Evolutionary conservation across 2,113 vertebrate species (phyloP).

Genomic region (Oncorhynchus kisutch): DNA sequence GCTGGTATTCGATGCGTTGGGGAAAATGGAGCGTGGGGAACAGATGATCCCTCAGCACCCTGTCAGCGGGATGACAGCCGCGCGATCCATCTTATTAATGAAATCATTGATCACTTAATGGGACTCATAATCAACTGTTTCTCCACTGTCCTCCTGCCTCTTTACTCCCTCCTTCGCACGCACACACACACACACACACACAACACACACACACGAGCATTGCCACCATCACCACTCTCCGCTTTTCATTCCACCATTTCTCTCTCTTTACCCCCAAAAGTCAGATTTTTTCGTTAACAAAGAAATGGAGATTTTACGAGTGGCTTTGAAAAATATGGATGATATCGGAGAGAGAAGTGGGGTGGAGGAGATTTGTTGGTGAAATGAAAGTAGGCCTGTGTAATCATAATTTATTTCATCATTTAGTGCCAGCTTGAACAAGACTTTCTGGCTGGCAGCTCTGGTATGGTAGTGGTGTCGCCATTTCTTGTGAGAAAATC

Average conservation of each 20-base stretch:
- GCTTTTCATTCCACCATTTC: neutral
- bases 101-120: conserved; percentile 99
- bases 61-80: conserved; percentile 92
- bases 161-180: neutral
- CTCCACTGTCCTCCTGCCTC: conserved; percentile 62
- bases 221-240: neutral
- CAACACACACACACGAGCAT: neutral
- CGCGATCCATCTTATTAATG: conserved; percentile 99
- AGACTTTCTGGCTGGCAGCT: no score
- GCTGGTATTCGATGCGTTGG: conserved; percentile 80
- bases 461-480: no score
- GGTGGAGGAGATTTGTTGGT: neutral
- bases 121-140: conserved; percentile 91
- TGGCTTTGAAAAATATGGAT: neutral
- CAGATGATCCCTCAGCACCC: conserved; percentile 91
- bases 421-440: neutral
- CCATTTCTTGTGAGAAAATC: no score
- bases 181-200: no score
- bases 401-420: neutral
- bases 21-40: conserved; percentile 84
- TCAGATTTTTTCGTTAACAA: no score
- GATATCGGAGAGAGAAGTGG: neutral
- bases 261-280: neutral
- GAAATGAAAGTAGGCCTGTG: neutral
- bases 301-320: no score